Evolutionary conservation across 2,797 vertebrate species (phyloP).

Genomic region (Poecilia gillii): DNA sequence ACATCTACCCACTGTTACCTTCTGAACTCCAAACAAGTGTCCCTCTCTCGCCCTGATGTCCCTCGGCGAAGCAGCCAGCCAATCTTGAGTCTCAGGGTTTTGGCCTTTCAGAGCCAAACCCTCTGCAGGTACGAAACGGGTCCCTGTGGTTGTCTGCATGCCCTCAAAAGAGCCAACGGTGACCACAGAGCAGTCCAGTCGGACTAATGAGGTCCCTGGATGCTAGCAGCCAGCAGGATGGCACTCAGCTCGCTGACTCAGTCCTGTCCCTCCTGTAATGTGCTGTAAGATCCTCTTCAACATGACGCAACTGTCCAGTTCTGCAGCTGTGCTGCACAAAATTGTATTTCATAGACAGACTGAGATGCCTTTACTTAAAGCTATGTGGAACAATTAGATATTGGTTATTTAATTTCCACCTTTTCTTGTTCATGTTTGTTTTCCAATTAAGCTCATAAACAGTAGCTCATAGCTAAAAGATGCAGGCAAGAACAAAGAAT

Average conservation of each 20-base stretch:
- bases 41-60: conserved; percentile 47
- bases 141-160: conserved; percentile 42
- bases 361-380: background rate
- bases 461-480: background rate
- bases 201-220: conserved; percentile 79
- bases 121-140: conserved; percentile 27
- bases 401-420: background rate
- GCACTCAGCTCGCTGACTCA: conserved; percentile 29
- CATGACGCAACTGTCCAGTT: conserved; percentile 57
- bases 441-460: background rate
- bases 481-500: background rate
- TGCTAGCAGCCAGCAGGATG: conserved; percentile 33
- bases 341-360: background rate
- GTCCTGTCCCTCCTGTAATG: conserved; percentile 38
- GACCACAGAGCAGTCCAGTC: conserved; percentile 41
- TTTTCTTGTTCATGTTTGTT: background rate
- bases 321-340: conserved; percentile 4
- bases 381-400: background rate
- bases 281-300: conserved; percentile 56
- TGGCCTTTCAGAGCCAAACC: conserved; percentile 47
- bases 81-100: conserved; percentile 48
- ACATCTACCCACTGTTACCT: conserved; percentile 40
- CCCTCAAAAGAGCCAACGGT: conserved; percentile 54
- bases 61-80: conserved; percentile 37
- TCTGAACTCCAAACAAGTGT: conserved; percentile 47